Evolutionary conservation across 2,113 vertebrate genomes (phyloP).

Genomic region (Oncorhynchus mykiss): DNA sequence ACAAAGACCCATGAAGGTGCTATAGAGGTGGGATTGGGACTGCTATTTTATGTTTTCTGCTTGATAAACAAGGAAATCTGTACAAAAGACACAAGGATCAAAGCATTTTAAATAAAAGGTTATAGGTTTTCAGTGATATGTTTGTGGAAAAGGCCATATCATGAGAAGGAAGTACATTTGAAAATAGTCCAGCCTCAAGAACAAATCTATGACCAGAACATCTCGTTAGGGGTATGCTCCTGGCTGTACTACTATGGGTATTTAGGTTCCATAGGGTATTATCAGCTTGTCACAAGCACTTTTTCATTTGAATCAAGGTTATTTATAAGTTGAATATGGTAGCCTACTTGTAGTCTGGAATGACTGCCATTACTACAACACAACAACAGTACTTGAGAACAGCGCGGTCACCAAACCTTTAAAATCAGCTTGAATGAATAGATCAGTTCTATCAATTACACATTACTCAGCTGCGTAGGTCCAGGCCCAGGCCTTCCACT

Average conservation of each 20-base stretch:
- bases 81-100: too few species aligned
- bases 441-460: too few species aligned
- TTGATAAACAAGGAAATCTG: too few species aligned
- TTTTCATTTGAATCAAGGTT: slow-evolving; percentile 6
- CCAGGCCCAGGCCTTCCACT: background rate
- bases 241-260: slow-evolving; percentile 9
- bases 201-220: background rate
- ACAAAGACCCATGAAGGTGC: too few species aligned
- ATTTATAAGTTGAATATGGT: background rate
- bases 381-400: background rate
- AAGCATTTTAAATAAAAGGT: too few species aligned
- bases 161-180: background rate
- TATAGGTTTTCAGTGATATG: too few species aligned
- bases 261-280: slow-evolving; percentile 8
- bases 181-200: background rate
- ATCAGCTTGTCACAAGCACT: background rate
- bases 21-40: too few species aligned
- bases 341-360: background rate
- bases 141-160: too few species aligned
- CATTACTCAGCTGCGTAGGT: background rate
- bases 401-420: background rate
- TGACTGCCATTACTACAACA: background rate
- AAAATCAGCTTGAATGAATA: slow-evolving; percentile 18
- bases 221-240: background rate
- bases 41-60: too few species aligned